Conservation (phyloP, 2,888 invertebrate species). For the Pomacea canaliculata region DNA sequence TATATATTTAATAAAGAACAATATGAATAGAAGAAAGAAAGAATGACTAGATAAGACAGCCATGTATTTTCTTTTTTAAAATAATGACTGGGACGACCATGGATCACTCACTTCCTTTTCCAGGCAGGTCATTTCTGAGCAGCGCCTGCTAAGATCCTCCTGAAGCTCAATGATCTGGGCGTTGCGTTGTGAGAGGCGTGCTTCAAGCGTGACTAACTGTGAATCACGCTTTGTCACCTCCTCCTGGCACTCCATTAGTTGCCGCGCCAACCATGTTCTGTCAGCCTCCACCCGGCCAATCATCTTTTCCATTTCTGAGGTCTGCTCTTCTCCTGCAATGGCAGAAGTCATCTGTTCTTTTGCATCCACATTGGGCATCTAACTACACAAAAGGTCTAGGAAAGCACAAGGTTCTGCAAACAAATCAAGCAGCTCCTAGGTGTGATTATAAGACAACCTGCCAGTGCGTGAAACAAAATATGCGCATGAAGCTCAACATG, state of each 20-base stretch:
- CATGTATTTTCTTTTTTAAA: too few species aligned
- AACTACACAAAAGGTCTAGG: too few species aligned
- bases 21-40: too few species aligned
- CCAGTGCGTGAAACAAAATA: too few species aligned
- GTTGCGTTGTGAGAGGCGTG: slow-evolving; percentile 57
- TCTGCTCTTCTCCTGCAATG: slow-evolving; percentile 48
- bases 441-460: too few species aligned
- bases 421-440: too few species aligned
- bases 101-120: slow-evolving; percentile 56
- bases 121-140: slow-evolving; percentile 44
- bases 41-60: neutral
- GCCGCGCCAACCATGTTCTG: slow-evolving; percentile 39
- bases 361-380: too few species aligned
- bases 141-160: slow-evolving; percentile 55
- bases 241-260: slow-evolving; percentile 45
- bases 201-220: slow-evolving; percentile 50
- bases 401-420: too few species aligned
- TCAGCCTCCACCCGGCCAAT: slow-evolving; percentile 51
- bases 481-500: too few species aligned
- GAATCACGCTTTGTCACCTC: slow-evolving; percentile 51
- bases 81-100: too few species aligned
- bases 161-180: slow-evolving; percentile 60
- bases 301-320: slow-evolving; percentile 51
- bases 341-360: too few species aligned
- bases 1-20: too few species aligned